Conservation (phyloP, 2,113 vertebrate genomes). For the Pao palembangensis region DNA sequence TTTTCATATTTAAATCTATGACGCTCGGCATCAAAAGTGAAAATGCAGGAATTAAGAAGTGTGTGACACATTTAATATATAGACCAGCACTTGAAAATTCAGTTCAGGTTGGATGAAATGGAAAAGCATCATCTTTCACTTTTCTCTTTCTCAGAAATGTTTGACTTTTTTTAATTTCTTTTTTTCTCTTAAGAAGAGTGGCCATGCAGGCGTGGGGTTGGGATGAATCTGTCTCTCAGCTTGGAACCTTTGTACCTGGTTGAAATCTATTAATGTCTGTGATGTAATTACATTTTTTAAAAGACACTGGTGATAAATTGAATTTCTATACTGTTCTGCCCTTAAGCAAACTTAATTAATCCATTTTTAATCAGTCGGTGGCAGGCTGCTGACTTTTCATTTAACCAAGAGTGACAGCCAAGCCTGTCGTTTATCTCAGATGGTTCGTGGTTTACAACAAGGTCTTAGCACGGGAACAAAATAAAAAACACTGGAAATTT, state of each 20-base stretch:
- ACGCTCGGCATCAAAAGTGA: too few relatives aligned
- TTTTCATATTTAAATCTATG: too few relatives aligned
- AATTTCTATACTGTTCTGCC: constrained; percentile 63
- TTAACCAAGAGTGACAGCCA: constrained; percentile 49
- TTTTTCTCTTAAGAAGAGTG: too few relatives aligned
- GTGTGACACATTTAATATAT: too few relatives aligned
- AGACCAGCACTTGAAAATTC: too few relatives aligned
- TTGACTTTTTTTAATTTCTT: too few relatives aligned
- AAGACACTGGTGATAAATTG: constrained; percentile 64
- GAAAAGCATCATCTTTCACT: too few relatives aligned
- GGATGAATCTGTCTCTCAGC: constrained; percentile 5
- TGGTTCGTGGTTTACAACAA: constrained; percentile 10
- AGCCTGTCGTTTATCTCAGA: constrained; percentile 38
- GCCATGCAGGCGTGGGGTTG: too few relatives aligned
- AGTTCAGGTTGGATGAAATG: too few relatives aligned
- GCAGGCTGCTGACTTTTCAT: constrained; percentile 56
- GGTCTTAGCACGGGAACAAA: constrained; percentile 11
- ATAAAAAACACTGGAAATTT: constrained; percentile 1
- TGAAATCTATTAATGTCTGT: constrained; percentile 63
- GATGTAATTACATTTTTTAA: constrained; percentile 69
- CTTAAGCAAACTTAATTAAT: constrained; percentile 71
- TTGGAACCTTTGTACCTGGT: constrained; percentile 59
- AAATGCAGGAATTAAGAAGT: too few relatives aligned
- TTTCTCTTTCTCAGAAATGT: too few relatives aligned
- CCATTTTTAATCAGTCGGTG: constrained; percentile 66